Conservation (phyloP, 2,113 vertebrate genomes). For the Cyanoliseus patagonus region DNA sequence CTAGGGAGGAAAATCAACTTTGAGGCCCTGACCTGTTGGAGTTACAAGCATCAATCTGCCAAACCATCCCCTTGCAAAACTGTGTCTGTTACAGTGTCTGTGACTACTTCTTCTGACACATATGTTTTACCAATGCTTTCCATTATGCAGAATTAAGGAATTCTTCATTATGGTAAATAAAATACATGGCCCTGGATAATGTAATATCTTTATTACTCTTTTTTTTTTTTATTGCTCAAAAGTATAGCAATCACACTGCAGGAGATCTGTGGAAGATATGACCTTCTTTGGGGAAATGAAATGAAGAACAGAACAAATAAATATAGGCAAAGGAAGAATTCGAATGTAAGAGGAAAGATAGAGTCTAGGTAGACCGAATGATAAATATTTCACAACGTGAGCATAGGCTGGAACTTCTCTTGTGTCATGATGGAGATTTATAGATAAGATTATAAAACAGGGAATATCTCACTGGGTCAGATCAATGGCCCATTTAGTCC, state of each 20-base stretch:
- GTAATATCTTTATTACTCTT: not conserved
- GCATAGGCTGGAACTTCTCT: not conserved
- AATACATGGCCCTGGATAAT: not conserved
- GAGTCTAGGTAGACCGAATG: not conserved
- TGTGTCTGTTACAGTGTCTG: not conserved
- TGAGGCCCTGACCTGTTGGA: not conserved
- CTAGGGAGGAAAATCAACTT: not conserved
- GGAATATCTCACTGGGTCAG: not conserved
- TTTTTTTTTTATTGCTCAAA: not conserved
- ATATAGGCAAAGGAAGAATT: not conserved
- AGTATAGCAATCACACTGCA: not conserved
- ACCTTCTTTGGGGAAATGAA: not conserved
- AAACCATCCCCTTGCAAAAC: not conserved
- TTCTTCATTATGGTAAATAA: not conserved
- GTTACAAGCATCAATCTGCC: not conserved
- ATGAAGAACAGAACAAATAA: not conserved
- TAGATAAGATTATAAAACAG: not conserved
- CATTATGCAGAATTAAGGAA: not conserved
- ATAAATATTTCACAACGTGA: slow-evolving; percentile 24
- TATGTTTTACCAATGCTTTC: not conserved
- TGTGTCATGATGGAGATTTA: not conserved
- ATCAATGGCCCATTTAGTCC: not conserved
- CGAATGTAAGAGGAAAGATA: not conserved
- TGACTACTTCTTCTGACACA: not conserved
- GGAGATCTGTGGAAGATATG: not conserved